Percentiles rank a stretch among this genome's conserved stretches.
phyloP scores from a whole-genome alignment of 1,140 invertebrate species.

The Tetragnatha versicolor region DNA sequence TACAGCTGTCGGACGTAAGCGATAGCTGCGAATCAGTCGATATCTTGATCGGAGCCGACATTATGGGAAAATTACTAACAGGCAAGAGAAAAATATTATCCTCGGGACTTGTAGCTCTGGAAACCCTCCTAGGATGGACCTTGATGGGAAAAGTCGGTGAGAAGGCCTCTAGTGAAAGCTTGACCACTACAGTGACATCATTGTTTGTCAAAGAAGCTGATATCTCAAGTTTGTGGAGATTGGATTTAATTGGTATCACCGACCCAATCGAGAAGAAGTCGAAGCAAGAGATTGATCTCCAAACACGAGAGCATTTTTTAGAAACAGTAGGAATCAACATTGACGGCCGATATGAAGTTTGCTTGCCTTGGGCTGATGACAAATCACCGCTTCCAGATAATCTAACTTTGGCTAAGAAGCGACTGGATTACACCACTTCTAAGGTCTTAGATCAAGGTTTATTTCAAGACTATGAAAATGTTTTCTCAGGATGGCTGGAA shows the following conservation, averaged over 20 bases:
- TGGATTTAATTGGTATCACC: slow-evolving; percentile 59
- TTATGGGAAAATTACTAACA: background rate
- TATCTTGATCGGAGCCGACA: background rate
- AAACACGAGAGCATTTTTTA: slow-evolving; percentile 58
- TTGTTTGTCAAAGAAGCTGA: background rate
- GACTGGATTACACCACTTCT: slow-evolving; percentile 54
- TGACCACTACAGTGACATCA: background rate
- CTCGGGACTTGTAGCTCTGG: background rate
- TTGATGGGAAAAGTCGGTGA: background rate
- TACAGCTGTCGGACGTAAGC: background rate
- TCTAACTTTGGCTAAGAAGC: slow-evolving; percentile 44
- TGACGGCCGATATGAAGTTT: slow-evolving; percentile 59
- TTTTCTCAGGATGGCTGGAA: slow-evolving; percentile 59
- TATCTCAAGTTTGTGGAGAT: background rate
- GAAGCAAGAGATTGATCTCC: slow-evolving; percentile 39
- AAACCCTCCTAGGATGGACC: background rate
- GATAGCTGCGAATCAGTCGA: background rate
- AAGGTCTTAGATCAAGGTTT: slow-evolving; percentile 57
- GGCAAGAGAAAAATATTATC: background rate
- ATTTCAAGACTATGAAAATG: slow-evolving; percentile 59
- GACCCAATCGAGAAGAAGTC: slow-evolving; percentile 60
- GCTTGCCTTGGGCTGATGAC: slow-evolving; percentile 60
- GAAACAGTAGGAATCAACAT: slow-evolving; percentile 57
- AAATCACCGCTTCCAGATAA: slow-evolving; percentile 56
- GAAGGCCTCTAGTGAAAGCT: background rate